Evolutionary conservation across 2,113 vertebrate species (phyloP), one percentile per base, ranked within the genome.

Genomic region (Lycaon pictus): DNA sequence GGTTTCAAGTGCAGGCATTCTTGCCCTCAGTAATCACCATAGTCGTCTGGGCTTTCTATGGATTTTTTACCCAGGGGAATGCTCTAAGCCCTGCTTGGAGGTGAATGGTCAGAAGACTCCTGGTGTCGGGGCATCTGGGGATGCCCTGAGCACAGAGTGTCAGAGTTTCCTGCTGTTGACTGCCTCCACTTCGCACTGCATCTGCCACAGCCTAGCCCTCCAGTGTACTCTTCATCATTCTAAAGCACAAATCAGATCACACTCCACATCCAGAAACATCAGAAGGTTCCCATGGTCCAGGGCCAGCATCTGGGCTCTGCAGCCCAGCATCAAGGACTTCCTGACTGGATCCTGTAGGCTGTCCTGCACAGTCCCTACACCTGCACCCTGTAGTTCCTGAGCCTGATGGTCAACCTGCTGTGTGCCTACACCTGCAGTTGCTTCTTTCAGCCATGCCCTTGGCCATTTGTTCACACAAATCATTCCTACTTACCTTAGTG

Each of bases 381-480:
- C 62, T 3, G 11, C 7, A 1, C 19, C 22, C 12, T 3, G 55
- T 74, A 63, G 35, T 23, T 48, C 29, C 51, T 48, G 27, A 29
- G 35, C 35, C 58, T 1, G 17, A 5, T 4, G 65, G 4, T 10
- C 2, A 3, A n/a, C 27, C 12, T 7, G 60, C 19, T 7, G 7
- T 10, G 53, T 19, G 37, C 22, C 48, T 37, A 32, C 63, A 58
- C 15, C 35, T 37, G 16, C 11, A 13, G 23, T 11, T 4, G 5
- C 65, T 27, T 63, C 65, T 32, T 32, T 1, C 3, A 29, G 7
- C 29, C 1, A 23, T 17, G 20, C 7, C 63, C 62, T 62, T 19
- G 11, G 23, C 62, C 27, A 25, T 32, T 4, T 55, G 48, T 55
- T 27, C 58, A 43, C 11, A 23, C 0, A 6, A 13, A 48, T 25